These are phyloP conservation scores for Amphipyra tragopoginis DNA, from an alignment of 2,888 invertebrate species.

Conservation along the genomic window DNA sequence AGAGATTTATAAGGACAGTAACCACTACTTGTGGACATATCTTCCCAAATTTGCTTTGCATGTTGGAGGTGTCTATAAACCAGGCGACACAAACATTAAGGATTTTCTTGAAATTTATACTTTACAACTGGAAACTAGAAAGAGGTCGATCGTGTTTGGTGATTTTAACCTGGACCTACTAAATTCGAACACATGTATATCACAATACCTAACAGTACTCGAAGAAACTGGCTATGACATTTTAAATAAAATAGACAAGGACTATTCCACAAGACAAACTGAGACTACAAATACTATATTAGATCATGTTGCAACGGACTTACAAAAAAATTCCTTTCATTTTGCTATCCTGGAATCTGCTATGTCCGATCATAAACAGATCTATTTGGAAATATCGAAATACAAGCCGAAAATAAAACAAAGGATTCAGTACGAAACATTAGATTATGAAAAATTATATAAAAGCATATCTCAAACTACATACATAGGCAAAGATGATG, in stretches of 20 bases:
- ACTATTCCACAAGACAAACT: not conserved
- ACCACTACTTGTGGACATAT: not conserved
- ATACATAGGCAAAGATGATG: not conserved
- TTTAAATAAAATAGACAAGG: constrained; percentile 1
- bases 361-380: not conserved
- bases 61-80: not conserved
- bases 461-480: not conserved
- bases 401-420: not conserved
- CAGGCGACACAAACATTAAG: not conserved
- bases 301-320: not conserved
- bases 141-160: not conserved
- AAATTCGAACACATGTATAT: not conserved
- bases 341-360: constrained; percentile 6
- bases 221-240: not conserved
- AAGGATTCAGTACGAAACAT: not conserved
- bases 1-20: not conserved
- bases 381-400: not conserved
- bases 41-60: not conserved
- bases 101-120: not conserved
- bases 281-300: not conserved
- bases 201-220: not conserved
- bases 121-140: not conserved
- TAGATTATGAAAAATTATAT: constrained; percentile 1
- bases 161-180: constrained; percentile 4
- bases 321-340: not conserved